Percentiles rank a stretch among this genome's conserved stretches.
phyloP scores from a whole-genome alignment of 2,888 invertebrate genomes.

The Trichopoda pennipes region DNA sequence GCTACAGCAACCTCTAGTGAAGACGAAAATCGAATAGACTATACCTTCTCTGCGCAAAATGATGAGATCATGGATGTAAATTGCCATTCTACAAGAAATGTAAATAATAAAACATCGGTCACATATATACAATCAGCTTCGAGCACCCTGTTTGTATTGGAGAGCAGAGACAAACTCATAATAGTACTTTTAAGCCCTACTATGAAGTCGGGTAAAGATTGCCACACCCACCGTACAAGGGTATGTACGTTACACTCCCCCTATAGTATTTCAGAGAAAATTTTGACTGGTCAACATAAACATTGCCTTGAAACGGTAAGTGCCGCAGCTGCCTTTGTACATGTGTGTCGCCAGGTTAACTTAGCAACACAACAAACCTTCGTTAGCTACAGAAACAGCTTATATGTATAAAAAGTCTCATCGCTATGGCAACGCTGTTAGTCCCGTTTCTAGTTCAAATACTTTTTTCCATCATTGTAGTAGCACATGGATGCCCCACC shows the following conservation, averaged over 20 bases:
- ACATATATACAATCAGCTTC: slow-evolving; percentile 71
- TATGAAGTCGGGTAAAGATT: slow-evolving; percentile 87
- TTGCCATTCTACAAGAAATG: slow-evolving; percentile 17
- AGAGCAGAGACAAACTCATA: slow-evolving; percentile 83
- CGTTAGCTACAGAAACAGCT: slow-evolving; percentile 94
- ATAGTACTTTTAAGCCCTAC: slow-evolving; percentile 86
- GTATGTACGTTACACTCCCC: slow-evolving; percentile 87
- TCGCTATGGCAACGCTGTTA: slow-evolving; percentile 91
- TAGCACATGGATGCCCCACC: no score
- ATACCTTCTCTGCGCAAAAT: slow-evolving; percentile 65
- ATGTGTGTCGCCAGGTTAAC: slow-evolving; percentile 83
- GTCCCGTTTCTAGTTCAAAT: slow-evolving; percentile 94
- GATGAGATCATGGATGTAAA: slow-evolving; percentile 72
- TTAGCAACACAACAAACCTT: slow-evolving; percentile 90
- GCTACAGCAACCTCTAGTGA: slow-evolving; percentile 47
- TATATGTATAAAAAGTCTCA: slow-evolving; percentile 96
- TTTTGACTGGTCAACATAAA: slow-evolving; percentile 88
- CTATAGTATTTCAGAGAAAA: slow-evolving; percentile 92
- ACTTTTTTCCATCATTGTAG: no score
- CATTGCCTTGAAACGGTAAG: slow-evolving; percentile 82
- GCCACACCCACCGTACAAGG: slow-evolving; percentile 82
- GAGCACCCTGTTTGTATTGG: slow-evolving; percentile 86
- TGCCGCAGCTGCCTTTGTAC: slow-evolving; percentile 78
- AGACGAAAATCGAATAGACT: slow-evolving; percentile 56
- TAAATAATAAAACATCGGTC: slow-evolving; percentile 68